These are phyloP conservation scores for Zaprionus lachaisei DNA, from an alignment of 1,140 invertebrate genomes.

Conservation along the genomic window DNA sequence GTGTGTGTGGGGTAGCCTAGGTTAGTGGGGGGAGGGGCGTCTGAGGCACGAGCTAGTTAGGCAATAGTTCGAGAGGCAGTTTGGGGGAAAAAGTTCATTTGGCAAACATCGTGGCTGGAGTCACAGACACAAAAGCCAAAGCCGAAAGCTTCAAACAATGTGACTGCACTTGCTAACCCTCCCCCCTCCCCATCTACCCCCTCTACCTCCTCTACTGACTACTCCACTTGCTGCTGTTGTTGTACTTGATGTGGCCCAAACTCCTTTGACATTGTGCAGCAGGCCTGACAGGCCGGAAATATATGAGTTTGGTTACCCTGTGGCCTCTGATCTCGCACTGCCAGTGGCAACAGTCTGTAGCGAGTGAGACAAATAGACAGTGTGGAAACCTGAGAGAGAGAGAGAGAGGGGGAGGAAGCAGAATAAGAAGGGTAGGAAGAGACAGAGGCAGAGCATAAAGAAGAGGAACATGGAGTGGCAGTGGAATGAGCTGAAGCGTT, in stretches of 20 bases:
- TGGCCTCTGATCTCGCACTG: constrained; percentile 33
- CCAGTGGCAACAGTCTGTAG: constrained; percentile 11
- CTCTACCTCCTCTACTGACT: background rate
- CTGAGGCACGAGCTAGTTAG: constrained; percentile 34
- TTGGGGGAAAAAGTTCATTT: constrained; percentile 50
- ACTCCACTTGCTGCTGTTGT: constrained; percentile 28
- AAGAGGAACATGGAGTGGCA: constrained; percentile 1
- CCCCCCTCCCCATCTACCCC: too few species aligned
- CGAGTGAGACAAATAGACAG: constrained; percentile 3
- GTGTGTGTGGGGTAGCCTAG: background rate
- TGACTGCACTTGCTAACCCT: constrained; percentile 52
- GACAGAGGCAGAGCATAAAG: constrained; percentile 2
- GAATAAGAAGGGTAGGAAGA: background rate
- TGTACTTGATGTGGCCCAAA: constrained; percentile 20
- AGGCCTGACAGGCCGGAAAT: constrained; percentile 47
- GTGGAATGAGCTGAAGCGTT: background rate
- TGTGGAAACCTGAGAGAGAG: background rate
- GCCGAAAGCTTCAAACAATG: constrained; percentile 55
- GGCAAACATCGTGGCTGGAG: constrained; percentile 43
- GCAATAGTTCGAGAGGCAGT: constrained; percentile 42
- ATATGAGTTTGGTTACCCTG: constrained; percentile 51
- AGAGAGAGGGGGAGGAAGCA: too few species aligned
- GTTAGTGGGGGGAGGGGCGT: background rate
- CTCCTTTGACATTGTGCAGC: constrained; percentile 49
- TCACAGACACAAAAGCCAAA: constrained; percentile 17